A percentile compares a stretch with the other conserved stretches of the same genome.
Evolutionary conservation across 2,797 vertebrate genomes (phyloP).

Genomic region (Philypnodon macrostomus): DNA sequence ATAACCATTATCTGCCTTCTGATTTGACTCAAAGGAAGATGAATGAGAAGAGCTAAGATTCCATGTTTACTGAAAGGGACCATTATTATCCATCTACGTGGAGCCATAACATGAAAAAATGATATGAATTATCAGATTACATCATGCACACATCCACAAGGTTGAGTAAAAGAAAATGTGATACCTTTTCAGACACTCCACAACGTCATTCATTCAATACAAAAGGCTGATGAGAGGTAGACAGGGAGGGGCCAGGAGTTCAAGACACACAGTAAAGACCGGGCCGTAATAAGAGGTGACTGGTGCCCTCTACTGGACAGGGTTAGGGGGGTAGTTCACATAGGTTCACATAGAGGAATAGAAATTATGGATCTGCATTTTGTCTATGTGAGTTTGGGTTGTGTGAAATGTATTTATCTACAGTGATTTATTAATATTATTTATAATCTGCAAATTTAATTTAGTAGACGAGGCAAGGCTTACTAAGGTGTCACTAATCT

Average conservation of each 20-base stretch:
- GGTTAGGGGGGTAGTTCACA: too few relatives aligned
- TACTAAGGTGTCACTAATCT: too few relatives aligned
- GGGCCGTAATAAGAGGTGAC: constrained; percentile 13
- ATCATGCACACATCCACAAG: constrained; percentile 29
- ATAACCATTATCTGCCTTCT: constrained; percentile 43
- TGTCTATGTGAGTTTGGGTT: too few relatives aligned
- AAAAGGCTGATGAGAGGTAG: constrained; percentile 2
- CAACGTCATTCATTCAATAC: constrained; percentile 4
- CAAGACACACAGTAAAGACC: not conserved
- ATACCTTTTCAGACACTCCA: constrained; percentile 15
- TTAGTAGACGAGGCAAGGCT: too few relatives aligned
- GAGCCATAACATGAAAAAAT: constrained; percentile 35
- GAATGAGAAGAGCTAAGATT: constrained; percentile 35
- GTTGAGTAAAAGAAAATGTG: constrained; percentile 12
- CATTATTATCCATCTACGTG: constrained; percentile 34
- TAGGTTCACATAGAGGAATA: too few relatives aligned
- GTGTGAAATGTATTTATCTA: too few relatives aligned
- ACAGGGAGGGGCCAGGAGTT: not conserved
- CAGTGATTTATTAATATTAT: too few relatives aligned
- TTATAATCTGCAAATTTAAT: too few relatives aligned
- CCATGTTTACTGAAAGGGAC: constrained; percentile 35
- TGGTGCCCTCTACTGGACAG: constrained; percentile 39
- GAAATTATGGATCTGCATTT: not conserved
- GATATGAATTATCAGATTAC: constrained; percentile 30
- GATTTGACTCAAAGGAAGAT: constrained; percentile 8